A percentile compares a stretch with the other conserved stretches of the same genome.
These are phyloP conservation scores for Spizella passerina DNA, from an alignment of 2,797 vertebrate genomes.

Conservation along the genomic window DNA sequence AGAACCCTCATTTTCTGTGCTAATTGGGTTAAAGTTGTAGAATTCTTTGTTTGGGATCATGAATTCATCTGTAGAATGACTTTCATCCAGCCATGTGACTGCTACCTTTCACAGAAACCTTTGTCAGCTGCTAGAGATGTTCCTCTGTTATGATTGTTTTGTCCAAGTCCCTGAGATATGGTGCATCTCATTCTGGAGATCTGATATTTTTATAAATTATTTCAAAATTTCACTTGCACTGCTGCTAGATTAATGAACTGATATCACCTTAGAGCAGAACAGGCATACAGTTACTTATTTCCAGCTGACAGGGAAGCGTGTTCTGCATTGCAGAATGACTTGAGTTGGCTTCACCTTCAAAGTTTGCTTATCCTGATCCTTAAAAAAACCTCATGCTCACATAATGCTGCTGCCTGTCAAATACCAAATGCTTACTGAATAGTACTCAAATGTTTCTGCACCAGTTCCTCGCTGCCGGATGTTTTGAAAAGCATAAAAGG, in stretches of 20 bases:
- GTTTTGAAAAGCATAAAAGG: background rate
- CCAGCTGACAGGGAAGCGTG: background rate
- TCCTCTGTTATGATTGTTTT: background rate
- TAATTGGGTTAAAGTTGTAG: background rate
- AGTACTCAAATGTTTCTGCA: background rate
- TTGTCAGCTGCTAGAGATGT: background rate
- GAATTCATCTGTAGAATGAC: background rate
- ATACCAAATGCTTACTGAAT: background rate
- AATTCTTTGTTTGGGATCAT: background rate
- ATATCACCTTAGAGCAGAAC: background rate
- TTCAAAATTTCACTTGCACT: background rate
- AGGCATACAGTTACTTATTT: background rate
- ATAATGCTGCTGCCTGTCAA: background rate
- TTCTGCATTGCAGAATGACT: background rate
- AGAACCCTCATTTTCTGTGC: background rate
- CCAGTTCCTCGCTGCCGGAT: background rate
- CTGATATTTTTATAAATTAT: background rate
- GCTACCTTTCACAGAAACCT: background rate
- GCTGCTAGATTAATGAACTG: background rate
- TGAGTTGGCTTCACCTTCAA: background rate
- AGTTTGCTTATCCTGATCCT: background rate
- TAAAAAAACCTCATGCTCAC: background rate
- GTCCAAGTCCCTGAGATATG: background rate
- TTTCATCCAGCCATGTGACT: background rate
- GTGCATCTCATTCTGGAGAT: background rate